Evolutionary conservation across 1,140 invertebrate genomes (phyloP), one percentile per base, ranked within the genome.

Genomic region (Tyrophagus putrescentiae): DNA sequence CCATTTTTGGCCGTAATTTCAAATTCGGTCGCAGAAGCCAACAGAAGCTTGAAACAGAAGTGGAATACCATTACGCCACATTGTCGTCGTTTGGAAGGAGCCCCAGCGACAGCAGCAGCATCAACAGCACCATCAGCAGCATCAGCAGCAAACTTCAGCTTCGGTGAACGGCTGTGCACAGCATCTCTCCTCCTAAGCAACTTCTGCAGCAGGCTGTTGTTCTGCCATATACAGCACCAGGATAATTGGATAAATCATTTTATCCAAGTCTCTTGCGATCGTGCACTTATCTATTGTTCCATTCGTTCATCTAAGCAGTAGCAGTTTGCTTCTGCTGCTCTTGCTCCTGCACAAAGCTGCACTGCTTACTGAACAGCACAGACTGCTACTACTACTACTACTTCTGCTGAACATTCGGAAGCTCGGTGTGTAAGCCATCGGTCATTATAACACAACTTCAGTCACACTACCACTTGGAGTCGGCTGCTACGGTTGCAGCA

Each of bases 181-280:
- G 21, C 36, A 13, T 13, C 21, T 13, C 36, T 39, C 36, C 13
- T 21, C n/a, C n/a, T n/a, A n/a, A n/a, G n/a, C n/a, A n/a, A n/a
- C n/a, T n/a, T n/a, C n/a, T n/a, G n/a, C n/a, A n/a, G n/a, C n/a
- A n/a, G n/a, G n/a, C n/a, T n/a, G n/a, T n/a, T n/a, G n/a, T n/a
- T n/a, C 6, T 48, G 45, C 23, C 31, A 48, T 48, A 48, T 48
- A 48, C 13, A 13, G 7, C 21, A 39, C 45, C 13, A 48, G 31
- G 23, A 48, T 48, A 48, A 48, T 48, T 48, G 45, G 45, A 48
- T 48, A 48, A 48, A 48, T 48, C 45, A 48, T 48, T 48, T 48
- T 48, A 6, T 48, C 36, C 36, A n/a, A 39, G 36, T 39, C 36
- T 39, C 36, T 39, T 21, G 36, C 36, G 13, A 39, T 39, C 36